These are phyloP conservation scores for Harpegnathos saltator DNA, from an alignment of 1,140 invertebrate species.

Conservation along the genomic window DNA sequence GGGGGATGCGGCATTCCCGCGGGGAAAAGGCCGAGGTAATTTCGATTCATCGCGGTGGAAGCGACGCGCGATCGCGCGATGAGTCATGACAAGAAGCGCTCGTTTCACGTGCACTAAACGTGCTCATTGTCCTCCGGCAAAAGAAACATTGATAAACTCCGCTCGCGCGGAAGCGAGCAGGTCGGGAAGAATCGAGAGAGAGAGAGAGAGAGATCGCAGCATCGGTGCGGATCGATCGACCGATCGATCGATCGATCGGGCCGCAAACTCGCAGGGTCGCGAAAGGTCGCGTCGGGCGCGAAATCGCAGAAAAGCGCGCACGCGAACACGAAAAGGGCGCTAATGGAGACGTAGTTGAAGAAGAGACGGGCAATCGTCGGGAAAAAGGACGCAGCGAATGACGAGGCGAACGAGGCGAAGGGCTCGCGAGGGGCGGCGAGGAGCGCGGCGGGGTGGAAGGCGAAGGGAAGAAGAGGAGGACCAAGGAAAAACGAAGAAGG, in stretches of 20 bases:
- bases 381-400: neutral
- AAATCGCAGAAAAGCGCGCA: slow-evolving; percentile 18
- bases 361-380: no score
- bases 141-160: no score
- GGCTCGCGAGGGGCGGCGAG: slow-evolving; percentile 8
- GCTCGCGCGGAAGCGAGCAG: no score
- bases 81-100: no score
- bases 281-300: neutral
- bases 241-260: neutral
- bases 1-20: no score
- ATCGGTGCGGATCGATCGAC: neutral
- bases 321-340: slow-evolving; percentile 28
- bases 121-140: no score
- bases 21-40: no score
- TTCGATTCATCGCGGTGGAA: no score
- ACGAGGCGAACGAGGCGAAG: slow-evolving; percentile 17
- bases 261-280: neutral
- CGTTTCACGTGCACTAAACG: no score
- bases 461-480: slow-evolving; percentile 19
- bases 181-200: no score
- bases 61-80: no score
- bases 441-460: slow-evolving; percentile 3
- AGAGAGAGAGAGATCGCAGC: neutral
- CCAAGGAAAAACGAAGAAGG: slow-evolving; percentile 1
- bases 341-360: slow-evolving; percentile 34